Evolutionary conservation across 2,113 vertebrate species (phyloP), one percentile per base, ranked within the genome.

Genomic region (Amazona guildingii): DNA sequence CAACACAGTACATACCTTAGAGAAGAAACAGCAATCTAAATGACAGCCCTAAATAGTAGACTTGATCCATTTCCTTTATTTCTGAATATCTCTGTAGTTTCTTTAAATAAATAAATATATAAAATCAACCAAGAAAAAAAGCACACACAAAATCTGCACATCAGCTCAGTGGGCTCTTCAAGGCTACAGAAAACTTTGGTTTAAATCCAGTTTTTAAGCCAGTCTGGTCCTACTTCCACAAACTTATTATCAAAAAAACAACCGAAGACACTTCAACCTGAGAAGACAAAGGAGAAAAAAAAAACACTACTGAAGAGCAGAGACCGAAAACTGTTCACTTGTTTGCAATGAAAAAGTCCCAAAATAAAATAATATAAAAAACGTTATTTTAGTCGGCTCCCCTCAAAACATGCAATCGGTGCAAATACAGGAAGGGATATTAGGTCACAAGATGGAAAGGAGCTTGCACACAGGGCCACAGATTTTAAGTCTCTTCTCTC

Each of bases 381-480:
- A 0, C 4, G 4, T 20, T 39, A 5, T 62, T 31, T 49, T 16
- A 15, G 25, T 23, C 84, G 10, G 16, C 6, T 39, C 31, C 44
- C 57, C 37, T 85, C 27, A 31, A 17, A 3, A 41, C 17, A 68
- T 8, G 18, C 35, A 29, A 54, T 28, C 48, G 41, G 8, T 35
- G 9, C 46, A 82, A 86, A 54, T 82, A 83, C 16, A 75, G 41
- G 21, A 43, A 78, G 0, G 0, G 17, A 86, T 39, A 63, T 46
- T 44, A 75, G 23, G 74, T 35, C 64, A 77, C n/a, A 57, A 48
- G 43, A 64, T 1, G 9, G 19, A 78, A 55, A 82, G n/a, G 11
- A 88, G 13, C 21, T n/a, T 43, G 48, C 55, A 83, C 28, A 59
- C 12, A 64, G 10, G 5, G 48, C 17, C 28, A 66, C 17, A 62